Evolutionary conservation across 2,113 vertebrate genomes (phyloP).

Genomic region (Coturnix japonica): DNA sequence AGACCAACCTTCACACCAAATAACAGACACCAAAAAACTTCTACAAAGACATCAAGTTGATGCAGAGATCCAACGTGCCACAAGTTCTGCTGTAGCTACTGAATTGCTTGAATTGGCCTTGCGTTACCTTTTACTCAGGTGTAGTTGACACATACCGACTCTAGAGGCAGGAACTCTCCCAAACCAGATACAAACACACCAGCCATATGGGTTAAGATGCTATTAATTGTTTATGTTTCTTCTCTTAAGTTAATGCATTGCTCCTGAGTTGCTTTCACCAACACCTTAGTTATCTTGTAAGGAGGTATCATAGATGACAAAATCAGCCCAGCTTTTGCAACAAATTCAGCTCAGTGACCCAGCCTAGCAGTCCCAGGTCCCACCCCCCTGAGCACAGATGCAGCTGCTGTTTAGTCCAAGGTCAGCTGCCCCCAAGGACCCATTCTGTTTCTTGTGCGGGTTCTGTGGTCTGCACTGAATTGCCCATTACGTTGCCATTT

Average conservation of each 20-base stretch:
- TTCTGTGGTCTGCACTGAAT: background rate
- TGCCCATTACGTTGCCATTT: background rate
- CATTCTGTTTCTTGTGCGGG: background rate
- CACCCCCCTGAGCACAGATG: background rate
- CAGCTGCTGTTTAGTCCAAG: background rate
- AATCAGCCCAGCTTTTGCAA: background rate
- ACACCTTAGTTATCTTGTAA: background rate
- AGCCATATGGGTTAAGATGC: background rate
- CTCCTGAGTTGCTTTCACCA: background rate
- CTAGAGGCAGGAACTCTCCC: background rate
- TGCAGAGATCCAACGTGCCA: background rate
- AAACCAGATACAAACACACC: background rate
- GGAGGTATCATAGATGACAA: background rate
- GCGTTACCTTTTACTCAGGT: background rate
- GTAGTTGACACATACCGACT: background rate
- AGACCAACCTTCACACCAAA: background rate
- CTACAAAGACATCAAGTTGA: rapidly evolving
- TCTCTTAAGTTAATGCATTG: background rate
- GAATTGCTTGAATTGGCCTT: background rate
- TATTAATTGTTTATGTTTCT: background rate
- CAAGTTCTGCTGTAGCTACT: background rate
- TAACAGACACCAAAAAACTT: background rate
- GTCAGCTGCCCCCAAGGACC: background rate
- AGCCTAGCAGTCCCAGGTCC: background rate
- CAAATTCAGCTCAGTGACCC: background rate